Conservation (phyloP, 2,797 vertebrate species). For the Lacerta viridis region DNA sequence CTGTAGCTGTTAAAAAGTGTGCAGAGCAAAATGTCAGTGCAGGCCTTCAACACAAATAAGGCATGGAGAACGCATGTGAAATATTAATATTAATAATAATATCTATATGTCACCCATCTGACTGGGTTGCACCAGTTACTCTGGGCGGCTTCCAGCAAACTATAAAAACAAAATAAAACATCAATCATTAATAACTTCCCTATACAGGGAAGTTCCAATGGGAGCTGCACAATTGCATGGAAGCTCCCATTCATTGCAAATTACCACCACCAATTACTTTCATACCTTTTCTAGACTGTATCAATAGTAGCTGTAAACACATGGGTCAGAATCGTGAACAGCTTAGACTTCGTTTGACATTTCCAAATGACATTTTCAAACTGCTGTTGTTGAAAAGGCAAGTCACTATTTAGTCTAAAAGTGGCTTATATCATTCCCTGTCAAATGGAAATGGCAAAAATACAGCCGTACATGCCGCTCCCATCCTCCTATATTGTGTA, state of each 20-base stretch:
- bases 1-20: conserved; percentile 70
- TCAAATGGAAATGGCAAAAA: not conserved
- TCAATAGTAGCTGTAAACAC: not conserved
- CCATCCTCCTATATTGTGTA: not conserved
- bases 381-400: not conserved
- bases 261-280: not conserved
- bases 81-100: too few species aligned
- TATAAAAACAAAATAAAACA: too few species aligned
- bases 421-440: not conserved
- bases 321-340: not conserved
- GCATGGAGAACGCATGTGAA: too few species aligned
- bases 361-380: not conserved
- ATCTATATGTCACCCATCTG: too few species aligned
- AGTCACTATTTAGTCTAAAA: not conserved
- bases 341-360: too few species aligned
- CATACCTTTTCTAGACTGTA: not conserved
- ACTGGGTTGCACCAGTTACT: too few species aligned
- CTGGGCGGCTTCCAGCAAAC: too few species aligned
- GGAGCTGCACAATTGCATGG: not conserved
- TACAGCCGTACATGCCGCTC: not conserved
- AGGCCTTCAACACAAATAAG: not conserved
- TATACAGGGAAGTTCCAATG: not conserved
- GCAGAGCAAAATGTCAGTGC: too few species aligned
- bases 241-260: not conserved
- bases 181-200: not conserved